Evolutionary conservation across 1,140 invertebrate species (phyloP).

Genomic region (Halictus rubicundus): DNA sequence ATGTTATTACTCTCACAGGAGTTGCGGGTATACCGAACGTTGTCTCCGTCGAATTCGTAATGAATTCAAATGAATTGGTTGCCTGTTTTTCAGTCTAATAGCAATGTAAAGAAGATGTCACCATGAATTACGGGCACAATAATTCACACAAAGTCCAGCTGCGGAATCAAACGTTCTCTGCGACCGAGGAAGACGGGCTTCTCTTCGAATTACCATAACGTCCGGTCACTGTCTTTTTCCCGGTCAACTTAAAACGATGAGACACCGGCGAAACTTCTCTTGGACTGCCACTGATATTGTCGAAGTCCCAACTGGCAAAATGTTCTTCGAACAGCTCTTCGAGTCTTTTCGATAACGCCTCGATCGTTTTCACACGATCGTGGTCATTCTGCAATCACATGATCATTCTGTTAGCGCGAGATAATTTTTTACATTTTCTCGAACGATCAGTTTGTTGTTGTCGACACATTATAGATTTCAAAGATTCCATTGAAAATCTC

Average conservation of each 20-base stretch:
- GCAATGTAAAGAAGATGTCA: background rate
- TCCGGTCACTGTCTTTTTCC: constrained; percentile 42
- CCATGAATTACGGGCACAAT: background rate
- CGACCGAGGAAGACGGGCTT: constrained; percentile 23
- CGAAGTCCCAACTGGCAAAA: constrained; percentile 65
- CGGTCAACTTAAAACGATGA: constrained; percentile 40
- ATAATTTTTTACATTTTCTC: no score
- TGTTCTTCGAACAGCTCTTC: constrained; percentile 68
- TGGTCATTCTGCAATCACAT: constrained; percentile 54
- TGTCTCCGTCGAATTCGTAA: constrained; percentile 5
- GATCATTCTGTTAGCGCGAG: background rate
- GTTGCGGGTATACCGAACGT: constrained; percentile 16
- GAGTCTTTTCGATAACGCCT: constrained; percentile 64
- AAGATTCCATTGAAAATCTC: no score
- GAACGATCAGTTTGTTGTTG: no score
- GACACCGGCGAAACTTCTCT: constrained; percentile 44
- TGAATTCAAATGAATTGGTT: constrained; percentile 8
- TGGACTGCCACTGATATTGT: constrained; percentile 56
- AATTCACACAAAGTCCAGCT: background rate
- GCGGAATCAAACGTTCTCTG: constrained; percentile 28
- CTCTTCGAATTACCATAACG: constrained; percentile 45
- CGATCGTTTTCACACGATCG: constrained; percentile 63
- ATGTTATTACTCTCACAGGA: constrained; percentile 18
- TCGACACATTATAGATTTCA: no score
- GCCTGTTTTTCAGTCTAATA: constrained; percentile 23